phyloP scores from a whole-genome alignment of 2,888 invertebrate species.

The Lepeophtheirus nordmannii region DNA sequence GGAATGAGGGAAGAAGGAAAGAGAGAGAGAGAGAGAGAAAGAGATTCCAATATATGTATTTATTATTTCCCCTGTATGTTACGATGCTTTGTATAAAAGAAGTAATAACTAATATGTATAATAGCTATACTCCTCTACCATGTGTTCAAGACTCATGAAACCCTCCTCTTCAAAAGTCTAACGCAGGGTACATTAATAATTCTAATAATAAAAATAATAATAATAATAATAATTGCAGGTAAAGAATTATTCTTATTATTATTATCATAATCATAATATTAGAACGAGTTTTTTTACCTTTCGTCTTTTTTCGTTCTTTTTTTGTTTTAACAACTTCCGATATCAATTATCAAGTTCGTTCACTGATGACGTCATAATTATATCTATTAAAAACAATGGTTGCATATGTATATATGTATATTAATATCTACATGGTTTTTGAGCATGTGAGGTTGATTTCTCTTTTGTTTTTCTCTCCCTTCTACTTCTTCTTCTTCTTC shows the following conservation, averaged over 20 bases:
- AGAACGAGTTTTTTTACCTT: constrained; percentile 1
- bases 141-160: no score
- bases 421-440: no score
- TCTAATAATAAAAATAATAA: not conserved
- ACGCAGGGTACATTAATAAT: not conserved
- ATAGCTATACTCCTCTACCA: no score
- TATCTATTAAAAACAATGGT: no score
- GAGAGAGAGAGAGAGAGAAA: not conserved
- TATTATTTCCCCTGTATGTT: no score
- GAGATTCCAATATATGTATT: no score
- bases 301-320: not conserved
- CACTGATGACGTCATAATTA: not conserved
- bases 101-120: no score
- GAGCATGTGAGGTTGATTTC: no score
- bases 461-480: no score
- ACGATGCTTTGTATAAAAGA: no score
- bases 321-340: not conserved
- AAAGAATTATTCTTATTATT: not conserved
- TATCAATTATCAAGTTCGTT: constrained; percentile 6
- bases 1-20: not conserved
- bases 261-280: constrained; percentile 1
- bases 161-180: not conserved
- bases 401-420: no score
- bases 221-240: not conserved
- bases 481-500: no score